Percentiles rank a stretch among this genome's conserved stretches.
These are phyloP conservation scores for Papilio glaucus DNA, from an alignment of 1,140 invertebrate species.

Conservation along the genomic window DNA sequence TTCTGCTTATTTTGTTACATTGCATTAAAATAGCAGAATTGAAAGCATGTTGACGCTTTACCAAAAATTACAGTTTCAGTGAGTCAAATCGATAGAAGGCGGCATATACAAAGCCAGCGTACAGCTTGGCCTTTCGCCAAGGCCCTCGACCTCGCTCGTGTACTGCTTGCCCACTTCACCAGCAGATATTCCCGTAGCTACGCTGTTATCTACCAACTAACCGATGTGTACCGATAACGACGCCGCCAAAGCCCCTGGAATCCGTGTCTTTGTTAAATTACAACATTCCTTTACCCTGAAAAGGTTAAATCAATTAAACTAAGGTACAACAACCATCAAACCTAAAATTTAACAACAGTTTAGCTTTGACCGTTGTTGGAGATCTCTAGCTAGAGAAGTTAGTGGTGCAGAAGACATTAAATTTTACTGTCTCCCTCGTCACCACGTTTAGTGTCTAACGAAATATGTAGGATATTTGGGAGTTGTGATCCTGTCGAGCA, in stretches of 20 bases:
- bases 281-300: background rate
- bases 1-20: background rate
- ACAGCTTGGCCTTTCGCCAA: slow-evolving; percentile 62
- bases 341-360: too few species aligned
- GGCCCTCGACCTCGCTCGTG: slow-evolving; percentile 52
- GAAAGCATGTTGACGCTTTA: slow-evolving; percentile 44
- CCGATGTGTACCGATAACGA: background rate
- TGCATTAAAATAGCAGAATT: background rate
- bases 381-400: background rate
- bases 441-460: too few species aligned
- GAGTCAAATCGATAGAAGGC: slow-evolving; percentile 66
- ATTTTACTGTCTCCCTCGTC: too few species aligned
- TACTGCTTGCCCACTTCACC: slow-evolving; percentile 46
- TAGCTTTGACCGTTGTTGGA: background rate
- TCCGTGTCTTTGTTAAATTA: background rate
- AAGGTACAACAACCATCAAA: too few species aligned
- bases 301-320: too few species aligned
- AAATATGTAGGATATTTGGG: too few species aligned
- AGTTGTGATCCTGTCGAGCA: background rate
- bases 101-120: slow-evolving; percentile 49
- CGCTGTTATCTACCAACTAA: slow-evolving; percentile 18
- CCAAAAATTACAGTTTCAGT: slow-evolving; percentile 66
- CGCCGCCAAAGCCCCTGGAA: background rate
- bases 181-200: slow-evolving; percentile 23
- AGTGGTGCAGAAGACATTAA: too few species aligned